Evolutionary conservation across 2,113 vertebrate genomes (phyloP), one percentile per base, ranked within the genome.

Genomic region (Stictonetta naevosa): DNA sequence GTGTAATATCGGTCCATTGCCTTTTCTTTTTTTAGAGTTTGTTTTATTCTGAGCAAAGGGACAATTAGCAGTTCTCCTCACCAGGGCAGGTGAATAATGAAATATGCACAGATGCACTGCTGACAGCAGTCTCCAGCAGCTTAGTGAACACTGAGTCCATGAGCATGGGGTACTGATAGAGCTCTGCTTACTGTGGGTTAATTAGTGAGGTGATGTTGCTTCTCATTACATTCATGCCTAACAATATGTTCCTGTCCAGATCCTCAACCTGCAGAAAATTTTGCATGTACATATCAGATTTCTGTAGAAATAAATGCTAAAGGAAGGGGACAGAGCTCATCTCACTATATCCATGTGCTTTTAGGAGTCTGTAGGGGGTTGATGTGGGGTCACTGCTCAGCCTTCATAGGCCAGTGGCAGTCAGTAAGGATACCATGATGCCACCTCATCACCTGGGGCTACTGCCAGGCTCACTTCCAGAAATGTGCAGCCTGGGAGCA

Each of bases 381-480:
- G 52, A 22, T 17, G 8, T 0, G 6, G 13, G 3, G 36, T 91
- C 52, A 28, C 13, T 0, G 0, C 16, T 63, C 73, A 46, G 28
- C n/a, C 21, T 55, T 44, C 12, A 21, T 59, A 1, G 3, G 50
- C 44, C 50, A 83, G 28, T 14, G 3, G 25, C 33, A 14, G 52
- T 38, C 36, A 14, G 26, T 13, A 28, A 55, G 59, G 40, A 34
- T 77, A 55, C 7, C 46, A 33, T 13, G 36, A 34, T 77, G 59
- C 7, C 46, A 33, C 13, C 23, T 21, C 33, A 19, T 14, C 58
- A 72, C 19, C 48, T 68, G 67, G 10, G 42, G 21, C n/a, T 74
- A 11, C 36, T 40, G 34, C 17, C 53, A 73, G 62, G 11, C 52
- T 92, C 0, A 0, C 25, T 76, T 66, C 40, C 50, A 71, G 71